phyloP scores from a whole-genome alignment of 1,140 invertebrate species.

The Saxidomus purpurata region DNA sequence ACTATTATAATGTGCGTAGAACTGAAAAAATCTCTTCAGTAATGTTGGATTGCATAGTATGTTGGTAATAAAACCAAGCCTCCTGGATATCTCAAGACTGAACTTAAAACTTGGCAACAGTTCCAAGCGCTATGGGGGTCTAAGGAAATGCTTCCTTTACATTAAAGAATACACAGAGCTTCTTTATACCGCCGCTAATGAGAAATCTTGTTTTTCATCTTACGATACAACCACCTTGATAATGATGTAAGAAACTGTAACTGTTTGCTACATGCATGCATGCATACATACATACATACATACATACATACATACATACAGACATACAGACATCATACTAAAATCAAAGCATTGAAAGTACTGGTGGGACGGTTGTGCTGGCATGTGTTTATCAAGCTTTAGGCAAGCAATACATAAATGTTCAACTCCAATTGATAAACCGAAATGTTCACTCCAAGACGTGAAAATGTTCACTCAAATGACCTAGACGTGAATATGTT shows the following conservation, averaged over 20 bases:
- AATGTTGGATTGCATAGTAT: not conserved
- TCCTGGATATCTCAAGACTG: conserved; percentile 5
- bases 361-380: too few species aligned
- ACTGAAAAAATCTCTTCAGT: not conserved
- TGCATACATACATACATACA: too few species aligned
- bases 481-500: too few species aligned
- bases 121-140: conserved; percentile 18
- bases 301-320: too few species aligned
- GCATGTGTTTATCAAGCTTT: too few species aligned
- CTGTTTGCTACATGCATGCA: not conserved
- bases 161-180: conserved; percentile 25
- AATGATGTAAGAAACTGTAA: not conserved
- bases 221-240: conserved; percentile 11
- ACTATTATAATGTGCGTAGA: too few species aligned
- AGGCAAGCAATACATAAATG: too few species aligned
- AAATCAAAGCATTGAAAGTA: too few species aligned
- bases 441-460: too few species aligned
- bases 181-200: conserved; percentile 26
- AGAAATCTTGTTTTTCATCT: conserved; percentile 13
- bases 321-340: too few species aligned
- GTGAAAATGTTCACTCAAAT: too few species aligned
- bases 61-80: not conserved
- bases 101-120: conserved; percentile 28
- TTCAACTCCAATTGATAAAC: too few species aligned
- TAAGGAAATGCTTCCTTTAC: conserved; percentile 8